phyloP scores from a whole-genome alignment of 2,797 vertebrate genomes.

The Nasua narica region DNA sequence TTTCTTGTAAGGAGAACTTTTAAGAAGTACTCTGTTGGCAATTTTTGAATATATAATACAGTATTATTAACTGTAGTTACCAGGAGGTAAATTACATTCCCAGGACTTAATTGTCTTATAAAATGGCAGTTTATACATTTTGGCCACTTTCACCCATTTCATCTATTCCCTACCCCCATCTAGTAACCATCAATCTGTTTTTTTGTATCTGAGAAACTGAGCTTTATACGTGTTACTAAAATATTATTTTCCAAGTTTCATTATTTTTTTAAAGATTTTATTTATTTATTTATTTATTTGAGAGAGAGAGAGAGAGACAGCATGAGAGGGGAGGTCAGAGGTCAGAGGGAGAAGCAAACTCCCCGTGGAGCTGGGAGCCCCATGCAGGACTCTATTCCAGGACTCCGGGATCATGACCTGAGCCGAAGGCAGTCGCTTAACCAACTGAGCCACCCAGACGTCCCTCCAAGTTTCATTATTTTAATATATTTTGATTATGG shows the following conservation, averaged over 20 bases:
- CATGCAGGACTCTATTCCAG: too few relatives aligned
- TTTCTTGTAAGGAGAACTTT: background rate
- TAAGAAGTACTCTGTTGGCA: background rate
- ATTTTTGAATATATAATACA: background rate
- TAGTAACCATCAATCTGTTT: background rate
- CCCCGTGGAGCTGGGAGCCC: too few relatives aligned
- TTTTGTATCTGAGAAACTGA: background rate
- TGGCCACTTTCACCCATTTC: background rate
- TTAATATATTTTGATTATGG: background rate
- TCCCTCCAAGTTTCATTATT: background rate
- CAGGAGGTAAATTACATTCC: background rate
- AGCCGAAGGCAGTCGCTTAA: too few relatives aligned
- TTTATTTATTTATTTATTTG: too few relatives aligned
- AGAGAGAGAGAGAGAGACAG: too few relatives aligned
- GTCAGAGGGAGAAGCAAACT: too few relatives aligned
- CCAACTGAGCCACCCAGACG: too few relatives aligned
- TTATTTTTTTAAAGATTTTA: background rate
- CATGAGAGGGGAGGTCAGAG: too few relatives aligned
- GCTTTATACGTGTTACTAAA: background rate
- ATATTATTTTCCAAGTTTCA: background rate
- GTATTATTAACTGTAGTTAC: background rate
- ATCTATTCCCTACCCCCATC: background rate
- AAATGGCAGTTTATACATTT: background rate
- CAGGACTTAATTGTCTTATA: background rate
- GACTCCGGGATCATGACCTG: too few relatives aligned